These are phyloP conservation scores for Heterodera schachtii DNA, from an alignment of 1,140 invertebrate species.

Conservation along the genomic window DNA sequence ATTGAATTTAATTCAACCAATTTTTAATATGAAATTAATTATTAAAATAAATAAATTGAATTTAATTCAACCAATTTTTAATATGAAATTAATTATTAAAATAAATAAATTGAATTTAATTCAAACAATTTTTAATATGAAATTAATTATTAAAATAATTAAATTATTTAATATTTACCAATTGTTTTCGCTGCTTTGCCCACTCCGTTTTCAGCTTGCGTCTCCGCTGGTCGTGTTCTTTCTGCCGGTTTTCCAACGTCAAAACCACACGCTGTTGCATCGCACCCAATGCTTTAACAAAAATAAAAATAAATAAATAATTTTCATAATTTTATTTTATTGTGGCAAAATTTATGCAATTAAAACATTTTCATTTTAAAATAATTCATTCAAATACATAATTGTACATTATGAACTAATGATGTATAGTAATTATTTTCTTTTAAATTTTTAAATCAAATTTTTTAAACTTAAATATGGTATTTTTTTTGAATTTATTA, in stretches of 20 bases:
- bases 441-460: too few species aligned
- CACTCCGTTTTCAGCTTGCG: slow-evolving; percentile 53
- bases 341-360: too few species aligned
- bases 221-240: slow-evolving; percentile 52
- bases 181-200: slow-evolving; percentile 50
- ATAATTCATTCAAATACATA: too few species aligned
- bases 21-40: background rate
- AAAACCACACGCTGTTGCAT: background rate
- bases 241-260: slow-evolving; percentile 54
- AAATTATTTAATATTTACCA: slow-evolving; percentile 24
- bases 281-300: background rate
- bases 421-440: too few species aligned
- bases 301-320: background rate
- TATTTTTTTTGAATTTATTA: too few species aligned
- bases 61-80: background rate
- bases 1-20: background rate
- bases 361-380: too few species aligned
- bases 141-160: slow-evolving; percentile 14
- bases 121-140: background rate
- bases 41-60: slow-evolving; percentile 9
- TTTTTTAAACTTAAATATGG: too few species aligned
- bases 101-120: background rate
- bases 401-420: too few species aligned
- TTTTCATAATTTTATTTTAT: too few species aligned
- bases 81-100: too few species aligned